phyloP scores from a whole-genome alignment of 2,888 invertebrate genomes.

The Perdita meconis region DNA sequence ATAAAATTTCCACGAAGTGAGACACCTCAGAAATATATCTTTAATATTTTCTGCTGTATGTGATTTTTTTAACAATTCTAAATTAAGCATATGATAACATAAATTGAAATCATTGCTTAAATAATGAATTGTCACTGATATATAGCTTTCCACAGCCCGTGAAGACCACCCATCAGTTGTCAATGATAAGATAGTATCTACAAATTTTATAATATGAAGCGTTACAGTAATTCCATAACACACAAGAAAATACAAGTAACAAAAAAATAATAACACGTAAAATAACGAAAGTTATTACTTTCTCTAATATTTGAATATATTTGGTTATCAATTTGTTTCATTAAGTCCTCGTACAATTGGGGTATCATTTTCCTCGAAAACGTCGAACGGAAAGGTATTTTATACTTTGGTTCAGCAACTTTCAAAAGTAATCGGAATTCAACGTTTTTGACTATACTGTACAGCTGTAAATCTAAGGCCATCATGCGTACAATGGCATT shows the following conservation, averaged over 20 bases:
- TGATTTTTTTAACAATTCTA: neutral
- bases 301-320: neutral
- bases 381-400: slow-evolving; percentile 1
- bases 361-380: slow-evolving; percentile 3
- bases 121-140: slow-evolving; percentile 5
- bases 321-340: neutral
- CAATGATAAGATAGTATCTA: neutral
- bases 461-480: neutral
- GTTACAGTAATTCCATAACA: neutral
- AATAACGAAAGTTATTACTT: neutral
- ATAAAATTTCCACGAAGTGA: neutral
- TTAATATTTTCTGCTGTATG: neutral
- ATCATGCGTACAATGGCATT: neutral
- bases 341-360: neutral
- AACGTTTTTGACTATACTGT: neutral
- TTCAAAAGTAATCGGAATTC: neutral
- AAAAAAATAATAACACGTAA: slow-evolving; percentile 3
- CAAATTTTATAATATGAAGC: neutral
- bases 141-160: neutral
- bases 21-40: neutral
- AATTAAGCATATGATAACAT: slow-evolving; percentile 1
- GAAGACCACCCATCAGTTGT: slow-evolving; percentile 9
- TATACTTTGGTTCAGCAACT: neutral
- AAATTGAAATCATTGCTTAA: neutral
- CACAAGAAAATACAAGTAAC: neutral